phyloP scores from a whole-genome alignment of 2,797 vertebrate genomes.

The Toxotes lorentzi region DNA sequence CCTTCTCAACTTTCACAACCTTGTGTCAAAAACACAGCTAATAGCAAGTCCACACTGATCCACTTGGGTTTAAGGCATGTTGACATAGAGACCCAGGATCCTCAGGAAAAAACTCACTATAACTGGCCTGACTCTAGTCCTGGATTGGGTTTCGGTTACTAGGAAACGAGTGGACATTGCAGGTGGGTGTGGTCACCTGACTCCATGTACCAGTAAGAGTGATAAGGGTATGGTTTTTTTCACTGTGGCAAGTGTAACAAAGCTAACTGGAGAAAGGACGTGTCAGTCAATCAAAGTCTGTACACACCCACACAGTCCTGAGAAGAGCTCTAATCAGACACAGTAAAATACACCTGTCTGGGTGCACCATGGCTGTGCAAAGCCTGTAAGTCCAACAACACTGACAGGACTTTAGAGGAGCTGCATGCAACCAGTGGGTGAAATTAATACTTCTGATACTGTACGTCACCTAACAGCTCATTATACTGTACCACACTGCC shows the following conservation, averaged over 20 bases:
- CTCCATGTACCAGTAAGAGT: not conserved
- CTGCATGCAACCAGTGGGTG: not conserved
- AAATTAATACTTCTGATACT: not conserved
- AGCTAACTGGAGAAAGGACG: not conserved
- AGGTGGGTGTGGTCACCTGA: not conserved
- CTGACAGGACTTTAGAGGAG: slow-evolving; percentile 9
- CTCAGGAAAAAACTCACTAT: not conserved
- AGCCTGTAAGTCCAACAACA: not conserved
- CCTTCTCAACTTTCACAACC: not conserved
- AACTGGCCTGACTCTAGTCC: not conserved
- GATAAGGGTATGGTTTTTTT: not conserved
- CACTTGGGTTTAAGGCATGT: not conserved
- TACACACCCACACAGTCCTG: slow-evolving; percentile 16
- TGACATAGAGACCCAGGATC: not conserved
- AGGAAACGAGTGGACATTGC: not conserved
- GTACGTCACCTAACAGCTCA: not conserved
- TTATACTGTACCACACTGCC: not conserved
- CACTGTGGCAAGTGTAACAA: not conserved
- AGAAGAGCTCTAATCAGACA: slow-evolving; percentile 30
- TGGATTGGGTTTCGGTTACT: not conserved
- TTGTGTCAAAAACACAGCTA: not conserved
- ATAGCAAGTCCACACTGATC: not conserved
- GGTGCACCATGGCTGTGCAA: not conserved
- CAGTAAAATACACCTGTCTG: slow-evolving; percentile 41
- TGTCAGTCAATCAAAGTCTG: slow-evolving; percentile 18